These are phyloP conservation scores for Asobara japonica DNA, from an alignment of 1,140 invertebrate species.

Conservation along the genomic window DNA sequence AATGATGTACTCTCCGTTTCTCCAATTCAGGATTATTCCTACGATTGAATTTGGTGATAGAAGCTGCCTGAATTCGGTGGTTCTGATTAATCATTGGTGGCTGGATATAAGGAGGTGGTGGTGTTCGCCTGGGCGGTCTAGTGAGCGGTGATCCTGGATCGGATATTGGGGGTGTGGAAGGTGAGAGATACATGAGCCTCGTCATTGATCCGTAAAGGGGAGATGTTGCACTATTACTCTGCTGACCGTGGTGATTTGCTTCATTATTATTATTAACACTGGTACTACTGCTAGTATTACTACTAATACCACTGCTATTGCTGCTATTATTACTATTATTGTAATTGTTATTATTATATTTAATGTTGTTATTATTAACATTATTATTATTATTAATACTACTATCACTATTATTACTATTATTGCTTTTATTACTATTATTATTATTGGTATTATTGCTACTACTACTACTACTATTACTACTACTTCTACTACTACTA, in stretches of 20 bases:
- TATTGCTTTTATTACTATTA: constrained; percentile 36
- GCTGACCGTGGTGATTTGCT: constrained; percentile 58
- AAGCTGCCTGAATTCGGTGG: constrained; percentile 61
- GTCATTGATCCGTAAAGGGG: constrained; percentile 64
- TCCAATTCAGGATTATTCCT: constrained; percentile 96
- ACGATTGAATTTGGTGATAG: constrained; percentile 81
- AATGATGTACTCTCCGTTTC: constrained; percentile 93
- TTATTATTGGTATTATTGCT: constrained; percentile 37
- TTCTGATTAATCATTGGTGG: constrained; percentile 58
- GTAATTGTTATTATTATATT: constrained; percentile 35
- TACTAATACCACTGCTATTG: constrained; percentile 37
- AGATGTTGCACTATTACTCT: constrained; percentile 56
- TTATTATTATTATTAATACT: constrained; percentile 36
- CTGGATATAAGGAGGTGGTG: constrained; percentile 72
- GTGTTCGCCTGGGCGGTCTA: constrained; percentile 68
- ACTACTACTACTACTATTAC: constrained; percentile 45
- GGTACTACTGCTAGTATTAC: constrained; percentile 35
- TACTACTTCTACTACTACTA: constrained; percentile 50
- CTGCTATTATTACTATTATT: constrained; percentile 38
- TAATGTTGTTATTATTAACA: constrained; percentile 37
- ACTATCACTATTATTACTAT: constrained; percentile 54
- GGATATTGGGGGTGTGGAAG: constrained; percentile 82
- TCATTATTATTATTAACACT: constrained; percentile 57
- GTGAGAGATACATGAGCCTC: constrained; percentile 79
- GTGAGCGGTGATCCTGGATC: constrained; percentile 83